Base-by-base conservation (phyloP, 2,797 vertebrate genomes). In the Rhynchonycteris naso region DNA sequence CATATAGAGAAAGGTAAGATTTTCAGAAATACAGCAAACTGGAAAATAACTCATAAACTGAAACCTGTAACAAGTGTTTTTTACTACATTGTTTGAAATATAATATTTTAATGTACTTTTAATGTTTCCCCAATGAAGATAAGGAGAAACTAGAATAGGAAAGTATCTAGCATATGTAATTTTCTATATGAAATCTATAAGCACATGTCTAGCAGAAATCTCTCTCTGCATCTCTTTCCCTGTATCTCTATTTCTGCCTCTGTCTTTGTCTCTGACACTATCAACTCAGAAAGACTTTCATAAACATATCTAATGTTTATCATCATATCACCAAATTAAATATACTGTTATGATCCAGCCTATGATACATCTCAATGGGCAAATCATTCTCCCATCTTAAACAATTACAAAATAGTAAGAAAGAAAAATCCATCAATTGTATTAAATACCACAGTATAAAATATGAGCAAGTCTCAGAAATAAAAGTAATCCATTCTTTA, bases 341-440 rank as follows among this genome's bases (percentile, higher is more conserved):
- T 2, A 88, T 19, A 58, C 5, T 6, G 35, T 43, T 71, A 7
- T 0, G 14, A 72, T 26, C 26, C n/a, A 71, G 30, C 3, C 50
- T 5, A 4, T 7, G 33, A 3, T 11, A 9, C 2, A 80, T 2
- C 5, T 63, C 5, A 4, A 63, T 35, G 6, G 11, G 15, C 33
- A 88, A 11, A 88, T 47, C 12, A 2, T 65, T 30, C 12, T 15
- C 10, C 5, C 11, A 16, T 3, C 11, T 80, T 75, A 18, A 54
- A 66, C 50, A n/a, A 43, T 12, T 38, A 80, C 22, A 81, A 47
- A 87, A 71, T 11, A 75, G 5, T 16, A 52, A 35, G 14, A 52
- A 63, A 47, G 8, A 4, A 50, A 4, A 50, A 76, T 0, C 0
- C 1, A 54, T 35, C 15, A 58, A 8, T 56, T 58, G 0, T 24